Percentiles rank a stretch among this genome's conserved stretches.
Conservation (phyloP, 1,140 invertebrate genomes). For the Lordiphosa mommai region DNA sequence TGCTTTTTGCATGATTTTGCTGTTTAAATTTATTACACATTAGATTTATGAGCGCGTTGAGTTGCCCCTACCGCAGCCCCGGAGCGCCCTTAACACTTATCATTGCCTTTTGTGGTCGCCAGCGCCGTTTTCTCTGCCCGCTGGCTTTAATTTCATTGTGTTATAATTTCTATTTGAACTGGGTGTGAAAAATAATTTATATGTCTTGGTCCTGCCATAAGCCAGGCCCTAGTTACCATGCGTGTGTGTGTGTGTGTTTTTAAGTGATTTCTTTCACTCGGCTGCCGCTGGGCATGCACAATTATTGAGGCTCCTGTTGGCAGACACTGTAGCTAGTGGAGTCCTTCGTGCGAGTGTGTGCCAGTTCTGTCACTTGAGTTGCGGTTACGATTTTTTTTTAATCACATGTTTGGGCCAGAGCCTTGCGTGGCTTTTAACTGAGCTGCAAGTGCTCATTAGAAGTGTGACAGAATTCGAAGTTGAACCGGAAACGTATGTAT, state of each 20-base stretch:
- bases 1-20: conserved; percentile 71
- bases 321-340: background rate
- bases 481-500: conserved; percentile 59
- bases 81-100: conserved; percentile 55
- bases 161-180: conserved; percentile 28
- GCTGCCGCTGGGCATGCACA: conserved; percentile 56
- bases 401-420: conserved; percentile 42
- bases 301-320: conserved; percentile 37
- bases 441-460: conserved; percentile 50
- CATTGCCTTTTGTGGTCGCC: conserved; percentile 52
- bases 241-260: conserved; percentile 28
- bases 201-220: conserved; percentile 15
- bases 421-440: conserved; percentile 55
- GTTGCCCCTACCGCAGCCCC: conserved; percentile 34
- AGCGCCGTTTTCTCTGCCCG: background rate
- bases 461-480: conserved; percentile 71
- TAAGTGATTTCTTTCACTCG: conserved; percentile 71
- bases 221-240: background rate
- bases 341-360: conserved; percentile 24
- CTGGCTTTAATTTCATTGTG: conserved; percentile 54
- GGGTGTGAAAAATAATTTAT: conserved; percentile 59
- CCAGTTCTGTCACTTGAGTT: conserved; percentile 64
- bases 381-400: conserved; percentile 51
- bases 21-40: conserved; percentile 76
- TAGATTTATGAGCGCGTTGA: conserved; percentile 74